Base-by-base conservation (phyloP, 2,113 vertebrate genomes). In the Ictalurus furcatus region DNA sequence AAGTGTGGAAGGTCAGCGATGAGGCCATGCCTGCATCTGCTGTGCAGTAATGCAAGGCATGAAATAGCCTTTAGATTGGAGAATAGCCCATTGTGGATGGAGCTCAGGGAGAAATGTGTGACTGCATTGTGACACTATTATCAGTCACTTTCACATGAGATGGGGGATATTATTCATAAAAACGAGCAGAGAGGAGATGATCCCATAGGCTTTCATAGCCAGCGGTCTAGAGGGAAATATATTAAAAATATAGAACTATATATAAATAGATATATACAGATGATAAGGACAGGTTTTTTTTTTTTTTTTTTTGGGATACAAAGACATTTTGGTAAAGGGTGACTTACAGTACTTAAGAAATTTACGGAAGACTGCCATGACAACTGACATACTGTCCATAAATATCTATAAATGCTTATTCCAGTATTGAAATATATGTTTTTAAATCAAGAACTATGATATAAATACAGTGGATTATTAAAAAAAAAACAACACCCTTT, bases 131-230 rank as follows among this genome's bases (percentile, higher is more conserved):
- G 91, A 92, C 93, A 93, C 92, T 89, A 93, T 93, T 93, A 95
- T 94, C 93, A 94, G 92, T 93, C 91, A 91, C 93, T 94, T 93
- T 93, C 90, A 92, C 91, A 92, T 86, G 91, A 94, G 91, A 94
- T 93, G 91, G 85, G 92, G 78, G 91, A 91, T 92, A 95, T 95
- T 94, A 94, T 94, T 95, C 92, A 93, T 88, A 91, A 91, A 84
- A 92, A 94, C 93, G 90, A 93, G 91, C 91, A 93, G 92, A 91
- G 87, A 89, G 88, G 91, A 89, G 89, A 85, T 85, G 85, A 92
- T 93, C 90, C 90, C 90, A 84, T 63, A 85, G 88, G 91, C 82
- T 88, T 82, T 87, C 71, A 79, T 84, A 88, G 67, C 79, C 44
- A 40, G 40, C 52, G 90, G 88, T 89, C 84, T 34, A 5, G 78